Evolutionary conservation across 1,140 invertebrate species (phyloP).

Genomic region (Pemphigus obesinymphae): DNA sequence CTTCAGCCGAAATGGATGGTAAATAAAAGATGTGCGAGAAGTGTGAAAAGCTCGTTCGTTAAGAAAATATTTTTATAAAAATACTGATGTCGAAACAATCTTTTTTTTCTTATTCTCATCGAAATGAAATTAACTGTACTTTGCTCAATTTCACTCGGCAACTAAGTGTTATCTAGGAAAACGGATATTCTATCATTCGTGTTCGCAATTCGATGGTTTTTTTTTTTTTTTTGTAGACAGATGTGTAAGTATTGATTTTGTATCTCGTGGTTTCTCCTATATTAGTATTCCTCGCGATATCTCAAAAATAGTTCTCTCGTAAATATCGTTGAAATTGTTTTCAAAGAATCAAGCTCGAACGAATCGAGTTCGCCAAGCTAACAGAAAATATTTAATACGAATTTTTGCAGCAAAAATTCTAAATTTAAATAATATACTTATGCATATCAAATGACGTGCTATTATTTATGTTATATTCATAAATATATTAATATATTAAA

Average conservation of each 20-base stretch:
- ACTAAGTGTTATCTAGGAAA: not conserved
- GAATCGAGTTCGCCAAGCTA: not conserved
- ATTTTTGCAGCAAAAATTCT: too few relatives aligned
- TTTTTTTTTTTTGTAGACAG: not conserved
- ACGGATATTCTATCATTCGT: not conserved
- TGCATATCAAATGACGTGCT: too few relatives aligned
- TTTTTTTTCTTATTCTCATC: not conserved
- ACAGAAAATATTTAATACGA: too few relatives aligned
- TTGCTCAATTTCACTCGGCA: not conserved
- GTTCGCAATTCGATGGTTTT: not conserved
- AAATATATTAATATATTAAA: too few relatives aligned
- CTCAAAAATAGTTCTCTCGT: not conserved
- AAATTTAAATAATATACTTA: too few relatives aligned
- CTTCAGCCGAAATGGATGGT: not conserved
- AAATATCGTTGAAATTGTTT: not conserved
- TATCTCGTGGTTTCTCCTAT: not conserved
- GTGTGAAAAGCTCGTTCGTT: not conserved
- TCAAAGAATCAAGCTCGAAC: not conserved
- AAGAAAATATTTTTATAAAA: constrained; percentile 14
- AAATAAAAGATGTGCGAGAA: not conserved
- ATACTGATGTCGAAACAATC: not conserved
- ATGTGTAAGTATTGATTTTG: not conserved
- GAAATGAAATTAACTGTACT: not conserved
- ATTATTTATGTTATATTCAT: too few relatives aligned
- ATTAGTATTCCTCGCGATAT: not conserved